A percentile compares a stretch with the other conserved stretches of the same genome.
Evolutionary conservation across 1,140 invertebrate genomes (phyloP).

Genomic region (Aleiodes sp.): DNA sequence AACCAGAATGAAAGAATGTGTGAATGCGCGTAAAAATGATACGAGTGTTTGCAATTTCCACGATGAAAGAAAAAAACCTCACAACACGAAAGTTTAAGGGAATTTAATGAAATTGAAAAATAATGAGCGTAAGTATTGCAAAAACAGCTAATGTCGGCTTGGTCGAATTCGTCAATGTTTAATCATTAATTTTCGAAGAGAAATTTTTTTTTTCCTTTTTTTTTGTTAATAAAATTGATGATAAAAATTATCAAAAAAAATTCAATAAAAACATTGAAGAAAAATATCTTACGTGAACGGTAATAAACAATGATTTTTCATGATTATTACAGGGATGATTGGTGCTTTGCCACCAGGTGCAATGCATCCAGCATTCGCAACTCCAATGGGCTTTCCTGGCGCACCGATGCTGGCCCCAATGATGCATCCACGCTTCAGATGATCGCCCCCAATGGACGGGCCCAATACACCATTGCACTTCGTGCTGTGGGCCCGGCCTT

Average conservation of each 20-base stretch:
- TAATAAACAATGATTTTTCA: not conserved
- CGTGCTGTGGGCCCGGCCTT: conserved; percentile 66
- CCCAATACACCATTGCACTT: conserved; percentile 64
- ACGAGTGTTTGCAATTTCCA: too few species aligned
- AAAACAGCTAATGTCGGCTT: too few species aligned
- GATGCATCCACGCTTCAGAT: conserved; percentile 83
- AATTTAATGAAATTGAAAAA: too few species aligned
- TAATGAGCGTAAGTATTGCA: too few species aligned
- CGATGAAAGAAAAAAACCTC: too few species aligned
- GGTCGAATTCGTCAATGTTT: too few species aligned
- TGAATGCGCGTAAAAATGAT: too few species aligned
- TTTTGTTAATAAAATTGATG: conserved; percentile 4
- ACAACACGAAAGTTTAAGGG: too few species aligned
- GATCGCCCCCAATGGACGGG: conserved; percentile 71
- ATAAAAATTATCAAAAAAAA: conserved; percentile 8
- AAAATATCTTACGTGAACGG: not conserved
- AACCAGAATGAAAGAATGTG: not conserved
- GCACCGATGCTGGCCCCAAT: conserved; percentile 72
- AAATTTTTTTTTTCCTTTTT: conserved; percentile 2
- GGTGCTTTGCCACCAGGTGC: conserved; percentile 73
- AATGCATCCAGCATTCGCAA: conserved; percentile 72
- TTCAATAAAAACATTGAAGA: not conserved
- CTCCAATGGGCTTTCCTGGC: conserved; percentile 72
- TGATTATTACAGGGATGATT: conserved; percentile 71
- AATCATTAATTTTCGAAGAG: too few species aligned